A percentile compares a stretch with the other conserved stretches of the same genome.
Evolutionary conservation across 2,888 invertebrate species (phyloP).

Genomic region (Metellina segmentata): DNA sequence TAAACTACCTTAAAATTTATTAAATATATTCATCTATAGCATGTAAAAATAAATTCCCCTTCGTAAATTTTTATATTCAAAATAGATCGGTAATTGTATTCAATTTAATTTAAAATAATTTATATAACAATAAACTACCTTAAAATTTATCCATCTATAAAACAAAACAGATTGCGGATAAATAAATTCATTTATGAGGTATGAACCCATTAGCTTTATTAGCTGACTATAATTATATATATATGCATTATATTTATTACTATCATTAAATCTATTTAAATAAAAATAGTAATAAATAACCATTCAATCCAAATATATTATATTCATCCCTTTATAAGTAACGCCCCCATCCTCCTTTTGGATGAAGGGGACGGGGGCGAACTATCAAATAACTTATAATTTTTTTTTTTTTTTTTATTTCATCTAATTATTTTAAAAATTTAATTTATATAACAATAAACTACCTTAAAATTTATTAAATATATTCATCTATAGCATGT

Average conservation of each 20-base stretch:
- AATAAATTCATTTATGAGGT: conserved; percentile 48
- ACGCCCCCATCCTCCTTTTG: neutral
- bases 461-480: too few relatives aligned
- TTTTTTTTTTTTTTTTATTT: neutral
- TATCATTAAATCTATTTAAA: neutral
- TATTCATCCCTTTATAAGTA: neutral
- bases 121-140: too few relatives aligned
- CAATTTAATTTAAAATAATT: too few relatives aligned
- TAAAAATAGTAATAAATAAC: neutral
- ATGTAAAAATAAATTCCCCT: neutral
- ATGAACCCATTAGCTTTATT: conserved; percentile 65
- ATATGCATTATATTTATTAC: neutral
- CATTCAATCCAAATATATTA: neutral
- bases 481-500: too few relatives aligned
- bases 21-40: too few relatives aligned
- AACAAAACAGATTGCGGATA: neutral
- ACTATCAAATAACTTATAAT: neutral
- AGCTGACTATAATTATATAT: conserved; percentile 28
- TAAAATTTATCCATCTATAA: neutral
- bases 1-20: too few relatives aligned
- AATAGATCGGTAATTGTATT: too few relatives aligned
- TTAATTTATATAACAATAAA: too few relatives aligned
- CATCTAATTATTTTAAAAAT: too few relatives aligned
- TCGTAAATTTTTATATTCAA: neutral
- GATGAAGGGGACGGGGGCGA: neutral